These are phyloP conservation scores for Morone saxatilis DNA, from an alignment of 2,113 vertebrate genomes.

Conservation along the genomic window DNA sequence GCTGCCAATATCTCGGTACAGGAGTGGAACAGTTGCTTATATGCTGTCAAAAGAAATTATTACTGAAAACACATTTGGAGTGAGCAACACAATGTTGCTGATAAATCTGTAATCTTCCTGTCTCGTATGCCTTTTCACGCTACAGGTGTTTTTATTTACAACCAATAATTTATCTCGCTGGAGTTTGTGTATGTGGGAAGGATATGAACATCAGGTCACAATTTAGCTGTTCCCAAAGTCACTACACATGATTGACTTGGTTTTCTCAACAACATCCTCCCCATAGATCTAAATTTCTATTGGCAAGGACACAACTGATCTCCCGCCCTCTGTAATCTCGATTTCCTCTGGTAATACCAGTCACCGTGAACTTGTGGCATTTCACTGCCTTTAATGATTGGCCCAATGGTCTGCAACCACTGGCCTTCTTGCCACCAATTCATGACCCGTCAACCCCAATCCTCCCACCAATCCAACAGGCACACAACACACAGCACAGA, in stretches of 20 bases:
- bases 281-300: constrained; percentile 66
- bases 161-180: not conserved
- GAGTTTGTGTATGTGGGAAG: constrained; percentile 4
- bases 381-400: constrained; percentile 81
- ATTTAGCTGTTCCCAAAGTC: constrained; percentile 33
- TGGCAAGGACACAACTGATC: constrained; percentile 75
- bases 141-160: constrained; percentile 28
- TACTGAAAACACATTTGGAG: constrained; percentile 1
- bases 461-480: constrained; percentile 83
- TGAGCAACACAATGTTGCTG: constrained; percentile 9
- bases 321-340: constrained; percentile 72
- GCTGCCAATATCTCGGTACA: constrained; percentile 42
- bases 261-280: constrained; percentile 37
- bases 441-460: constrained; percentile 85
- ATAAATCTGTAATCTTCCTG: constrained; percentile 36
- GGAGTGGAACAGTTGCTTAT: constrained; percentile 37
- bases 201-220: constrained; percentile 25
- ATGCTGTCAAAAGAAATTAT: constrained; percentile 54
- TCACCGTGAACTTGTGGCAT: constrained; percentile 77
- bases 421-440: constrained; percentile 83
- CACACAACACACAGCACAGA: constrained; percentile 72
- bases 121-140: constrained; percentile 21
- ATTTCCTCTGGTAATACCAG: constrained; percentile 78
- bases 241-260: constrained; percentile 40
- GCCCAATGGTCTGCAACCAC: constrained; percentile 78